phyloP scores from a whole-genome alignment of 2,888 invertebrate genomes.

The Plebejus anna region DNA sequence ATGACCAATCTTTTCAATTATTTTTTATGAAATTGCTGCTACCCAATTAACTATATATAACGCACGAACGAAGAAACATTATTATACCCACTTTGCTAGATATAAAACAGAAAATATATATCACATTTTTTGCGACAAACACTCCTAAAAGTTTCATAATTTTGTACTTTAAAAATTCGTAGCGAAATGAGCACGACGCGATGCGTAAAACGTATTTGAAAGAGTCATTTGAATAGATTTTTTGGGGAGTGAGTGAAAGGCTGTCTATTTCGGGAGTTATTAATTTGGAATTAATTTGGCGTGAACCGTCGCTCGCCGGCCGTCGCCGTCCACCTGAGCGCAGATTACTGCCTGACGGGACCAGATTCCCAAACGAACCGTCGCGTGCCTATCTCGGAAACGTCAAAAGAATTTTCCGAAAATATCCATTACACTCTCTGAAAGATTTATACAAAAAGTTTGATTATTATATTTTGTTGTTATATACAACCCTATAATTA shows the following conservation, averaged over 20 bases:
- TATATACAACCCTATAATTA: too few relatives aligned
- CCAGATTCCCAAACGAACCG: not conserved
- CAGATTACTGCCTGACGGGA: not conserved
- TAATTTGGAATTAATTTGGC: constrained; percentile 17
- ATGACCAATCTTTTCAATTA: too few relatives aligned
- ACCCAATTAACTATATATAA: too few relatives aligned
- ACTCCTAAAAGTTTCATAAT: not conserved
- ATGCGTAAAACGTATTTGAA: not conserved
- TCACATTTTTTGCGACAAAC: not conserved
- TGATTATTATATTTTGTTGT: too few relatives aligned
- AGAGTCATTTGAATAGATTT: constrained; percentile 15
- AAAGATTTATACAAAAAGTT: not conserved
- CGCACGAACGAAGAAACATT: too few relatives aligned
- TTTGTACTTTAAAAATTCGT: not conserved
- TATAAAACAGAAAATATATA: too few relatives aligned
- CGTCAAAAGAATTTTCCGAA: not conserved
- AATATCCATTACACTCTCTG: not conserved
- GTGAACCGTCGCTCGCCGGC: constrained; percentile 3
- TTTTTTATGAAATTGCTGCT: too few relatives aligned
- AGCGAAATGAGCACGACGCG: not conserved
- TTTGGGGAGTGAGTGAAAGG: not conserved
- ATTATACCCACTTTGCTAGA: too few relatives aligned
- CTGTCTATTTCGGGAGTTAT: constrained; percentile 14
- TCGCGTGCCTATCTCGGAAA: not conserved
- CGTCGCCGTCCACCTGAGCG: constrained; percentile 1